Percentiles rank a stretch among this genome's conserved stretches.
These are phyloP conservation scores for Callionymus lyra DNA, from an alignment of 2,113 vertebrate species.

Conservation along the genomic window DNA sequence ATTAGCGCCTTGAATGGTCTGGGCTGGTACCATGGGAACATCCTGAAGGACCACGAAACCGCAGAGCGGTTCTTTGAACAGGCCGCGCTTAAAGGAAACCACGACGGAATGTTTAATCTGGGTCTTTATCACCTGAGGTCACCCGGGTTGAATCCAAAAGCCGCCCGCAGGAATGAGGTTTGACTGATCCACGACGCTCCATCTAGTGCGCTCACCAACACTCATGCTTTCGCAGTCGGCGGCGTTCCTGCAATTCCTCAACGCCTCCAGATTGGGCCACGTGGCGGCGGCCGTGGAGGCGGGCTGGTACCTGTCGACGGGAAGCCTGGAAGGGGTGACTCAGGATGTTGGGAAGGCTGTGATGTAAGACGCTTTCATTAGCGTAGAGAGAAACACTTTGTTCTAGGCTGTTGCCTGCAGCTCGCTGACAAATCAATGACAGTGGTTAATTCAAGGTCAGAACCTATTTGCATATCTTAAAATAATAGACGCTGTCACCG, in stretches of 20 bases:
- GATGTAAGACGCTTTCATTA: constrained; percentile 69
- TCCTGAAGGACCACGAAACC: constrained; percentile 68
- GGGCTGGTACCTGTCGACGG: constrained; percentile 77
- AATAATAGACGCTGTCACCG: constrained; percentile 31
- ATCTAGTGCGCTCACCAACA: not conserved
- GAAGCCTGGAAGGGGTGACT: constrained; percentile 71
- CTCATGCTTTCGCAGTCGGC: constrained; percentile 62
- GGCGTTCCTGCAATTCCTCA: constrained; percentile 78
- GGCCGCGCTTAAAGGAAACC: constrained; percentile 77
- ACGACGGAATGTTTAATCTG: constrained; percentile 80
- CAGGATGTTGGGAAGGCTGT: constrained; percentile 78
- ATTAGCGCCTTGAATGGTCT: constrained; percentile 82
- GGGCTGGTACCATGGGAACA: constrained; percentile 84
- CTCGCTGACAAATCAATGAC: constrained; percentile 42
- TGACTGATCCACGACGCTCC: constrained; percentile 15
- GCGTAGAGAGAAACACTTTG: constrained; percentile 32
- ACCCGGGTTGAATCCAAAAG: constrained; percentile 66
- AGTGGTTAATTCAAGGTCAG: constrained; percentile 53
- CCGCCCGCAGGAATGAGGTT: constrained; percentile 73
- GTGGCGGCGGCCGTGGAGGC: constrained; percentile 72
- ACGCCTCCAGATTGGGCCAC: constrained; percentile 78
- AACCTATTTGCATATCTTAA: constrained; percentile 54
- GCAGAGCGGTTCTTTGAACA: constrained; percentile 75
- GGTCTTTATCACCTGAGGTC: constrained; percentile 70
- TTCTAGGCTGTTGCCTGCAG: constrained; percentile 42